These are phyloP conservation scores for Heliconius congener DNA, from an alignment of 1,140 invertebrate genomes.

Conservation along the genomic window DNA sequence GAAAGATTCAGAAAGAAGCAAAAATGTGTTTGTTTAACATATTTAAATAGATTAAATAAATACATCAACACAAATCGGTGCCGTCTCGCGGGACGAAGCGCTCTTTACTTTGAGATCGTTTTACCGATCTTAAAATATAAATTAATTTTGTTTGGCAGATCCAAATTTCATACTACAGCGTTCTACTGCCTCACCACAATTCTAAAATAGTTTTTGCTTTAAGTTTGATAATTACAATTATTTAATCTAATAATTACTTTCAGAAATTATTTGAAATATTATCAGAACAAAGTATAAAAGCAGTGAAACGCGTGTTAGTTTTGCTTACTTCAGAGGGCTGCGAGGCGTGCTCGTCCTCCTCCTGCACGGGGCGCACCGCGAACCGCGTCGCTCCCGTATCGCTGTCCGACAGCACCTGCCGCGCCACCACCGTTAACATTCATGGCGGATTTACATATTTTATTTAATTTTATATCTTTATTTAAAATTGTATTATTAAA, in stretches of 20 bases:
- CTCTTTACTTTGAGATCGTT: background rate
- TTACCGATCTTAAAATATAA: background rate
- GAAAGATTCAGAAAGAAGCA: constrained; percentile 22
- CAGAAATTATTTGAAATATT: background rate
- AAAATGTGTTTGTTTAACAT: constrained; percentile 17
- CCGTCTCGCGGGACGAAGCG: constrained; percentile 43
- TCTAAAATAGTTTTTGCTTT: background rate
- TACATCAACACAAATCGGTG: constrained; percentile 35
- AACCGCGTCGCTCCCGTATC: constrained; percentile 73
- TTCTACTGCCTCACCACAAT: constrained; percentile 2
- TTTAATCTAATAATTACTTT: background rate
- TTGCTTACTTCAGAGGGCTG: constrained; percentile 75
- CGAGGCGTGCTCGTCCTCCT: constrained; percentile 73
- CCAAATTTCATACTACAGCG: background rate
- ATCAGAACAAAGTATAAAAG: background rate
- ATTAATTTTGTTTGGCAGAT: background rate
- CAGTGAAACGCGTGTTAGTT: constrained; percentile 39
- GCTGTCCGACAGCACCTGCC: constrained; percentile 77
- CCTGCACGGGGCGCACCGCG: constrained; percentile 71
- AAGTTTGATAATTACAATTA: too few species aligned
- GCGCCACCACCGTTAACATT: constrained; percentile 47
- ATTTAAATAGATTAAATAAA: constrained; percentile 16
- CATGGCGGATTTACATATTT: constrained; percentile 18
- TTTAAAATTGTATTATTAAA: background rate
- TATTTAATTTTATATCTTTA: background rate